A percentile compares a stretch with the other conserved stretches of the same genome.
Conservation (phyloP, 2,888 invertebrate genomes). For the Nycteola revayana region DNA sequence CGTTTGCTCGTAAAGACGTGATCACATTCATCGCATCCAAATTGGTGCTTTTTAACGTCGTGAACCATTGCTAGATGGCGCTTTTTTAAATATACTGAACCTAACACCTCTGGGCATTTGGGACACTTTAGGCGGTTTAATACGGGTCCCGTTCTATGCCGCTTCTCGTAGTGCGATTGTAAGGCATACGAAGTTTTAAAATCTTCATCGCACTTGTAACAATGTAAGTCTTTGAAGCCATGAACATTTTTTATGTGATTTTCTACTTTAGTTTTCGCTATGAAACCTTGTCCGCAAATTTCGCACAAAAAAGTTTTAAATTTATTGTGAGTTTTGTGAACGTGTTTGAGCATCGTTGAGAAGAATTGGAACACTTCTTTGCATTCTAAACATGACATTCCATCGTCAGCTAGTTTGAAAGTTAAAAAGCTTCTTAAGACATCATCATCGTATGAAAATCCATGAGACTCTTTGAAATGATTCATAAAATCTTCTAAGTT, state of each 20-base stretch:
- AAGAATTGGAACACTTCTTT: conserved; percentile 49
- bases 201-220: conserved; percentile 38
- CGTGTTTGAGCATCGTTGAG: conserved; percentile 45
- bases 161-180: conserved; percentile 31
- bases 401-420: conserved; percentile 47
- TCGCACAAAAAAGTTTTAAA: conserved; percentile 49
- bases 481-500: conserved; percentile 38
- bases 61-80: conserved; percentile 60
- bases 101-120: conserved; percentile 53
- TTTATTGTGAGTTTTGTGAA: conserved; percentile 46
- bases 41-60: conserved; percentile 53
- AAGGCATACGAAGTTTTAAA: conserved; percentile 41
- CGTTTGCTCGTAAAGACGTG: conserved; percentile 52
- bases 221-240: conserved; percentile 27
- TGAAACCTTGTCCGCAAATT: conserved; percentile 60
- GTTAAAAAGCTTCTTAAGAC: conserved; percentile 34
- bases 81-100: conserved; percentile 52
- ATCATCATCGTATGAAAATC: conserved; percentile 33
- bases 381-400: conserved; percentile 49
- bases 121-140: conserved; percentile 44
- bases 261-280: conserved; percentile 46
- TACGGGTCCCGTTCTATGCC: conserved; percentile 15
- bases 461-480: conserved; percentile 37
- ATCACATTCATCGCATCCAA: conserved; percentile 57
- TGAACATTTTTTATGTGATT: conserved; percentile 55